Percentiles rank a stretch among this genome's conserved stretches.
phyloP scores from a whole-genome alignment of 2,797 vertebrate species.

The Ceyx erithaca region DNA sequence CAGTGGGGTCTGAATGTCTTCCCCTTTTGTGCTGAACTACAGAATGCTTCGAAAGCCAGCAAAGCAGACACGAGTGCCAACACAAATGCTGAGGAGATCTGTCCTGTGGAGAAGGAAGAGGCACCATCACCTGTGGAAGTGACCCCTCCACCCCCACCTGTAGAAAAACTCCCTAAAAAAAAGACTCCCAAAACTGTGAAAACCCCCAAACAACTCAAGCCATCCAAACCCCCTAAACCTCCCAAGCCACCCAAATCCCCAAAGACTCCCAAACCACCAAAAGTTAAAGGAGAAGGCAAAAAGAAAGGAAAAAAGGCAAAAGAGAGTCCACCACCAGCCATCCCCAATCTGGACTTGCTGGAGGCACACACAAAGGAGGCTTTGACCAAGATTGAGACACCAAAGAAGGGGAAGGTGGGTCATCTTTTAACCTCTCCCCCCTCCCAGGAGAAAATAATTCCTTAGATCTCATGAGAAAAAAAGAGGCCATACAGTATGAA shows the following conservation, averaged over 20 bases:
- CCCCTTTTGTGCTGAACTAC: neutral
- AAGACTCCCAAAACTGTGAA: conserved; percentile 83
- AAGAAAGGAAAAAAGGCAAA: conserved; percentile 93
- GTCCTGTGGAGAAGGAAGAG: conserved; percentile 86
- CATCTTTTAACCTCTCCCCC: neutral
- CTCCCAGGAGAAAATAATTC: neutral
- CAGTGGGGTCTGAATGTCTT: neutral
- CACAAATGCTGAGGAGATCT: conserved; percentile 81
- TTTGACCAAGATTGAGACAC: conserved; percentile 93
- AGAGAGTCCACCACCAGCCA: conserved; percentile 84
- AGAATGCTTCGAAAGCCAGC: conserved; percentile 90
- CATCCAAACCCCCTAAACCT: conserved; percentile 81
- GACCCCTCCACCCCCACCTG: conserved; percentile 63
- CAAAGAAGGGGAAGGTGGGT: conserved; percentile 92
- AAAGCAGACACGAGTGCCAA: conserved; percentile 87
- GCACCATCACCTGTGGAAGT: conserved; percentile 79
- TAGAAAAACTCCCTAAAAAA: conserved; percentile 82
- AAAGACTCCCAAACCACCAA: conserved; percentile 77
- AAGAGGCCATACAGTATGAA: neutral
- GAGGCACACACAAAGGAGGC: conserved; percentile 97
- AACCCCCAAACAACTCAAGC: conserved; percentile 84
- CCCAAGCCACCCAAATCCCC: conserved; percentile 82
- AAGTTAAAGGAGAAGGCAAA: conserved; percentile 92
- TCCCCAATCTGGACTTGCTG: conserved; percentile 90
- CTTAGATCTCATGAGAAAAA: neutral